Evolutionary conservation across 2,113 vertebrate genomes (phyloP), one percentile per base, ranked within the genome.

Genomic region (Cathartes aura): DNA sequence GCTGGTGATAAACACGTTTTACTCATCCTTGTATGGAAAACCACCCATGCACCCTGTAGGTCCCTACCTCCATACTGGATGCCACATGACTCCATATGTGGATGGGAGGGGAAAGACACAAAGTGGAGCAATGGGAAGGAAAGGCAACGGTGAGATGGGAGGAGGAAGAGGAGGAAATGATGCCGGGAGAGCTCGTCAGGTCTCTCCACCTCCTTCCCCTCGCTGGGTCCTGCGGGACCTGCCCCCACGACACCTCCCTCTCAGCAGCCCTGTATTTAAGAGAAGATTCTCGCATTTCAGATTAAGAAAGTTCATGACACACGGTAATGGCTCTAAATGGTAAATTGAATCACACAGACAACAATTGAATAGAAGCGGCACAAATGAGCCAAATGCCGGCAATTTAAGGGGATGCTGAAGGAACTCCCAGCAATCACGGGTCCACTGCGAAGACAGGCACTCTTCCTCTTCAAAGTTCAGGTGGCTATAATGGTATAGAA

Each of bases 331-430:
- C 94, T 96, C 89, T 94, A 96, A 97, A 96, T 86, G 74, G 79
- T 85, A 96, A 97, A 97, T 96, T 94, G 95, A 96, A 97, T 97
- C 93, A 96, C 76, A 38, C 63, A 42, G 84, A 70, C 89, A 96
- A 76, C 96, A 95, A 96, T 40, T 73, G 89, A 97, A 97, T 93
- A 87, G 91, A 88, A 83, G 74, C 9, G 0, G 63, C 93, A 96
- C 93, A 88, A 97, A 96, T 90, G 82, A 96, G 93, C 78, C 71
- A 66, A 93, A 88, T 47, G 6, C 87, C 91, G 66, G 93, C 32
- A 32, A 86, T 94, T 59, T 59, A 34, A 87, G 74, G 84, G 78
- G 58, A 71, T 66, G 84, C 74, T 91, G 78, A 55, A 95, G 93
- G 95, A 94, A 70, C 58, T 89, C 66, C 30, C 78, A 36, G 89